phyloP scores from a whole-genome alignment of 2,888 invertebrate species.

The Agrochola lota region DNA sequence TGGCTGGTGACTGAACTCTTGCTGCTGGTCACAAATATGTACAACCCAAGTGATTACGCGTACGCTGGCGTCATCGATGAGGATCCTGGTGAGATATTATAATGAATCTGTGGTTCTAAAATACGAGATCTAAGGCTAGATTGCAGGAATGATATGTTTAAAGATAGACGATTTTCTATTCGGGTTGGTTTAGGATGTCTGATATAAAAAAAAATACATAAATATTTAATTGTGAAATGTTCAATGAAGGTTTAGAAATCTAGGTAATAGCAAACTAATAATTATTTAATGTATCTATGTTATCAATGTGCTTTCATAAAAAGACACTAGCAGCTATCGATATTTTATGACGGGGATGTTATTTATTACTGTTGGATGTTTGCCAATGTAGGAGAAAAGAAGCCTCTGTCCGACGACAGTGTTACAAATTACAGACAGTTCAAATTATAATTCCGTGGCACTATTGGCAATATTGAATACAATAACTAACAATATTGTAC shows the following conservation, averaged over 20 bases:
- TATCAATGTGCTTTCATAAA: neutral
- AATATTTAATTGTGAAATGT: neutral
- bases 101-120: slow-evolving; percentile 9
- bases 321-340: neutral
- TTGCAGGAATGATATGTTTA: neutral
- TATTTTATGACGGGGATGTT: neutral
- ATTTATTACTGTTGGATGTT: neutral
- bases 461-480: neutral
- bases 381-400: neutral
- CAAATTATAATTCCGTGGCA: neutral
- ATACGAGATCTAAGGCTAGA: neutral
- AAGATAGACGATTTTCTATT: neutral
- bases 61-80: slow-evolving; percentile 72
- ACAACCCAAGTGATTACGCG: slow-evolving; percentile 74
- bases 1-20: slow-evolving; percentile 83
- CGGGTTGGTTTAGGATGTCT: neutral
- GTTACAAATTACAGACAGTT: neutral
- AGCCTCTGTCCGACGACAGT: no score
- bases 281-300: neutral
- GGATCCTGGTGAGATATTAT: slow-evolving; percentile 70
- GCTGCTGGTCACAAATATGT: slow-evolving; percentile 76
- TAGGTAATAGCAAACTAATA: neutral
- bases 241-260: neutral
- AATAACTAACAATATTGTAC: neutral
- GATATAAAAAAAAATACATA: neutral